A percentile compares a stretch with the other conserved stretches of the same genome.
These are phyloP conservation scores for Glyphotaelius pellucidus DNA, from an alignment of 2,888 invertebrate genomes.

Conservation along the genomic window DNA sequence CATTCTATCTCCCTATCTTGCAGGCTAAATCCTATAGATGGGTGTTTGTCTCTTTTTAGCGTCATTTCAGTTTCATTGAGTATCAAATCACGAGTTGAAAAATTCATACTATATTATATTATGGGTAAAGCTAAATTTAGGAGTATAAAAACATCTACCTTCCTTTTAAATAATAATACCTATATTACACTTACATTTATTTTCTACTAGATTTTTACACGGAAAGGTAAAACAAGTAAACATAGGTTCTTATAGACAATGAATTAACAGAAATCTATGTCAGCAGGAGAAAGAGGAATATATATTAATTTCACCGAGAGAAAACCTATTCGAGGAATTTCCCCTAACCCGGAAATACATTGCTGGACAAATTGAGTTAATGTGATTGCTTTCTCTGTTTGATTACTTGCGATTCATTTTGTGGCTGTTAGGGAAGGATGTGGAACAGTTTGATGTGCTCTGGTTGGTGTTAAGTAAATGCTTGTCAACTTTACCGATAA, in stretches of 20 bases:
- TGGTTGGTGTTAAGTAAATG: neutral
- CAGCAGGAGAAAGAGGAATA: neutral
- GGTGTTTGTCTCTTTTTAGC: no score
- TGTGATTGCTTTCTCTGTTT: constrained; percentile 48
- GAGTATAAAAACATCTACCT: no score
- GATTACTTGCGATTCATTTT: constrained; percentile 35
- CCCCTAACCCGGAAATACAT: constrained; percentile 23
- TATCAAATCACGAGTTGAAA: no score
- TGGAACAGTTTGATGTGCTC: neutral
- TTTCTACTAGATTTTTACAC: neutral
- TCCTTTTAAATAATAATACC: no score
- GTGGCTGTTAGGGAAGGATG: constrained; percentile 23
- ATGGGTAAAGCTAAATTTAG: no score
- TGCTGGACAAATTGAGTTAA: constrained; percentile 42
- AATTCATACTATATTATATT: no score
- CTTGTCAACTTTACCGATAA: neutral
- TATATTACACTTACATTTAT: neutral
- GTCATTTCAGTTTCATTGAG: no score
- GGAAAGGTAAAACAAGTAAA: neutral
- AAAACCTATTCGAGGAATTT: neutral
- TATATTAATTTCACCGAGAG: neutral
- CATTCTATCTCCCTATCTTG: no score
- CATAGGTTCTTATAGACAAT: neutral
- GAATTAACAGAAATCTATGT: neutral
- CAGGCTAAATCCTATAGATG: no score